A percentile compares a stretch with the other conserved stretches of the same genome.
Conservation (phyloP, 2,888 invertebrate genomes). For the Calliphora vomitoria region DNA sequence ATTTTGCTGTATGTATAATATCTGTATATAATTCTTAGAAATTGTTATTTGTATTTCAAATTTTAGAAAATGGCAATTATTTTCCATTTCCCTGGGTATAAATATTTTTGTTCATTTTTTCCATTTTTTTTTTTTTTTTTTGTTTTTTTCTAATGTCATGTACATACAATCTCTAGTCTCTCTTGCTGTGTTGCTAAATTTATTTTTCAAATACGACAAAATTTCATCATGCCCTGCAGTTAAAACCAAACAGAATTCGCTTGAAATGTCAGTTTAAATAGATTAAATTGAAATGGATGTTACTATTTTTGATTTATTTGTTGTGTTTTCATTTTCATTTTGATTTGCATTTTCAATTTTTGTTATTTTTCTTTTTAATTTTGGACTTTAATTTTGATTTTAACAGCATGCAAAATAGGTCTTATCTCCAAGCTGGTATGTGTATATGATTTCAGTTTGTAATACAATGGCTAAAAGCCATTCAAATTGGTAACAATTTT, state of each 20-base stretch:
- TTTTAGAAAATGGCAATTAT: constrained; percentile 13
- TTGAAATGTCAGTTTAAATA: constrained; percentile 34
- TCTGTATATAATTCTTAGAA: neutral
- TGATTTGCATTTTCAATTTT: constrained; percentile 9
- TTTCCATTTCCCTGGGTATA: constrained; percentile 7
- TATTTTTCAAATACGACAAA: constrained; percentile 2
- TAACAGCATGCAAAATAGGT: constrained; percentile 5
- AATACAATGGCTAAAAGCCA: neutral
- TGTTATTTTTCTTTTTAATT: neutral
- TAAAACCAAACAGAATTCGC: neutral
- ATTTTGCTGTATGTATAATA: too few species aligned
- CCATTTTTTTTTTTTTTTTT: neutral
- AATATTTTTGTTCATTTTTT: constrained; percentile 9
- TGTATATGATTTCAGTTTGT: neutral
- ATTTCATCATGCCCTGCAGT: constrained; percentile 22
- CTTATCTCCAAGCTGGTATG: neutral
- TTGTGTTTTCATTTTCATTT: too few species aligned
- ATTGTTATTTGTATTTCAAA: neutral
- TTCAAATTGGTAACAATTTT: neutral
- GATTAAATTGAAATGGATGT: constrained; percentile 28
- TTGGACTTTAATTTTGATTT: neutral
- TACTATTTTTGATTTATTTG: neutral
- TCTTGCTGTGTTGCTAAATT: neutral
- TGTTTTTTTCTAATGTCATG: neutral
- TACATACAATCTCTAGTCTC: neutral